These are phyloP conservation scores for Merops nubicus DNA, from an alignment of 2,113 vertebrate genomes.

Conservation along the genomic window DNA sequence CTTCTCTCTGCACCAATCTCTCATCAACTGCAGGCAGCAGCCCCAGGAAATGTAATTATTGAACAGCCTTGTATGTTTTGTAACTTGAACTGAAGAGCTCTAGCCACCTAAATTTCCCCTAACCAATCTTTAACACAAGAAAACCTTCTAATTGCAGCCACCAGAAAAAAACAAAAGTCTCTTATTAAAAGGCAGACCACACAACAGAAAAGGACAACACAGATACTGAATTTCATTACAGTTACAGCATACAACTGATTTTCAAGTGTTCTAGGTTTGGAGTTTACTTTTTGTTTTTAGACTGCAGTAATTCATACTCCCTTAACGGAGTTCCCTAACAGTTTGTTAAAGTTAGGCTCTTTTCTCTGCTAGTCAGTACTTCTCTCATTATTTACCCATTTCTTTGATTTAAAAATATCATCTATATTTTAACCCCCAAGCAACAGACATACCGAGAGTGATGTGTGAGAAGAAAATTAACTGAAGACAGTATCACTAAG, in stretches of 20 bases:
- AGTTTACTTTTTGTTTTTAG: not conserved
- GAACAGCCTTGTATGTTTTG: constrained; percentile 44
- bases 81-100: constrained; percentile 33
- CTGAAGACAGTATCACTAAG: not conserved
- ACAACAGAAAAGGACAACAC: not conserved
- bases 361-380: not conserved
- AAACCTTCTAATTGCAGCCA: constrained; percentile 29
- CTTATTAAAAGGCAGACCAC: not conserved
- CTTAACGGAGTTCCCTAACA: not conserved
- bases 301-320: not conserved
- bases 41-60: constrained; percentile 53
- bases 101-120: not conserved
- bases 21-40: not conserved
- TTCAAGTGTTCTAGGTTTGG: not conserved
- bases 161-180: not conserved
- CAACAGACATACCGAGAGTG: not conserved
- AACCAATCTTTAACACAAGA: constrained; percentile 29
- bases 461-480: not conserved
- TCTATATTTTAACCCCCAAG: not conserved
- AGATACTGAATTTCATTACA: not conserved
- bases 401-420: not conserved
- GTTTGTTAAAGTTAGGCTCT: not conserved
- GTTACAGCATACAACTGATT: not conserved
- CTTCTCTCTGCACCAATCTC: not conserved
- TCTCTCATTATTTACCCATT: not conserved